Conservation (phyloP, 2,888 invertebrate genomes). For the Ormyrus nitidulus region DNA sequence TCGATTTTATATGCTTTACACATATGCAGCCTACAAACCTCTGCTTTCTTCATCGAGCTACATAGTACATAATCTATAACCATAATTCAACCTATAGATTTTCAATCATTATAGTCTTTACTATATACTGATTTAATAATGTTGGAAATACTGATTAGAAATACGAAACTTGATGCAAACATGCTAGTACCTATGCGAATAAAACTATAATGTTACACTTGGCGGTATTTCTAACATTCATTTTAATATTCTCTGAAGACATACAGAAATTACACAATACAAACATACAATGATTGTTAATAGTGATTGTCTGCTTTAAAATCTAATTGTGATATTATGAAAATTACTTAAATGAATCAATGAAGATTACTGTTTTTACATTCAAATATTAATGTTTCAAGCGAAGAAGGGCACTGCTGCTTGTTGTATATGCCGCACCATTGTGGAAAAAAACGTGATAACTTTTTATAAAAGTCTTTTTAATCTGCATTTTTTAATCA, state of each 20-base stretch:
- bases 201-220: no score
- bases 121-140: neutral
- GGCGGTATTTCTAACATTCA: conserved; percentile 6
- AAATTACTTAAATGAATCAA: neutral
- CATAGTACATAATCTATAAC: conserved; percentile 8
- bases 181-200: neutral
- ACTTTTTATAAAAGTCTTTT: neutral
- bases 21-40: conserved; percentile 26
- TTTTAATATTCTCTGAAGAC: conserved; percentile 1
- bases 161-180: neutral
- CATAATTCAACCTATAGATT: conserved; percentile 1
- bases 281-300: conserved; percentile 19
- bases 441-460: conserved; percentile 14
- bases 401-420: conserved; percentile 60
- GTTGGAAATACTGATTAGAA: conserved; percentile 8
- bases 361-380: conserved; percentile 14
- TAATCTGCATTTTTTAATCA: conserved; percentile 2
- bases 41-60: conserved; percentile 23
- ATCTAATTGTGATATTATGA: conserved; percentile 33
- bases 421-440: conserved; percentile 63
- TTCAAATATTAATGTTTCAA: conserved; percentile 39
- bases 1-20: conserved; percentile 39
- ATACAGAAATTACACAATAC: conserved; percentile 34
- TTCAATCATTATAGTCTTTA: conserved; percentile 19
- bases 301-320: conserved; percentile 44